phyloP scores from a whole-genome alignment of 2,113 vertebrate species.

The Pimephales promelas region DNA sequence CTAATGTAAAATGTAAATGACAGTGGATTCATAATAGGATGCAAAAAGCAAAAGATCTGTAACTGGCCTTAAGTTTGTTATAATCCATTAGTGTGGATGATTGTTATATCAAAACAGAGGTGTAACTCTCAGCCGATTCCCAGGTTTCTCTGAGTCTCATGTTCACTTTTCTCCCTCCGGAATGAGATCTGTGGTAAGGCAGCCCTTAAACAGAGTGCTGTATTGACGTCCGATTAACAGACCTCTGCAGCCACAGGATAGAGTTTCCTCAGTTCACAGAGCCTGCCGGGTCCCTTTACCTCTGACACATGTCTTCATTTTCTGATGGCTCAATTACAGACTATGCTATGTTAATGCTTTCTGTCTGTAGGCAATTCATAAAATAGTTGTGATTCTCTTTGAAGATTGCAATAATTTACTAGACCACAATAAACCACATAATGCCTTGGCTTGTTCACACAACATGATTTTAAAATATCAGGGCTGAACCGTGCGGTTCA shows the following conservation, averaged over 20 bases:
- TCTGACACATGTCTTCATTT: conserved; percentile 3
- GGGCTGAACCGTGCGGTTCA: too few species aligned
- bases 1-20: too few species aligned
- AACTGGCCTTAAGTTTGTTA: neutral
- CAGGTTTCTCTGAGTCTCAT: conserved; percentile 43
- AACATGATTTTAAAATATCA: too few species aligned
- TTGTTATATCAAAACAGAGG: conserved; percentile 29
- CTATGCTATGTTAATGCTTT: neutral
- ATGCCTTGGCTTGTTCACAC: too few species aligned
- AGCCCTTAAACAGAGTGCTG: conserved; percentile 43
- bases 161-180: conserved; percentile 47
- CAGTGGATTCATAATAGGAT: neutral
- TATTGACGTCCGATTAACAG: conserved; percentile 54
- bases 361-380: conserved; percentile 11
- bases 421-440: conserved; percentile 9
- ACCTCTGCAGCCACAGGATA: conserved; percentile 45
- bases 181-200: conserved; percentile 45
- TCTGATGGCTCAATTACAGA: conserved; percentile 1
- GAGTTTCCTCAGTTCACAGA: conserved; percentile 29
- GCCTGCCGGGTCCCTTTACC: conserved; percentile 15
- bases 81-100: neutral
- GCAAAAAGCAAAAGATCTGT: neutral
- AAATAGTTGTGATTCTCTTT: neutral
- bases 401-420: neutral
- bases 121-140: conserved; percentile 37